A percentile compares a stretch with the other conserved stretches of the same genome.
Evolutionary conservation across 2,888 invertebrate species (phyloP).

Genomic region (Fragum whitleyi): DNA sequence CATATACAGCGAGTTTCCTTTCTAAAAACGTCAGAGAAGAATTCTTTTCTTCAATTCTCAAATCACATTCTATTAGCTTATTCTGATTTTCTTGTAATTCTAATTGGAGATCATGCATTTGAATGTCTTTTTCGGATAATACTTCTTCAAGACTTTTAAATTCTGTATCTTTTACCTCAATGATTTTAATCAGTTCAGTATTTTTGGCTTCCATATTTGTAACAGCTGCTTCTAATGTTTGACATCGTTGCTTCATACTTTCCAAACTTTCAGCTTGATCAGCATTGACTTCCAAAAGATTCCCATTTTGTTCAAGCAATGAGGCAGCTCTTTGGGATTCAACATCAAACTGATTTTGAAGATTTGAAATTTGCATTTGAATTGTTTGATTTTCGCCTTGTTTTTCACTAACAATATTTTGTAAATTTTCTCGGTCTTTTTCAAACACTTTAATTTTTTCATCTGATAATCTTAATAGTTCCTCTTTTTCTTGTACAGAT

Average conservation of each 20-base stretch:
- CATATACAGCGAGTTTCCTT: slow-evolving; percentile 12
- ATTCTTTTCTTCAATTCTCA: background rate
- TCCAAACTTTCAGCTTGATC: background rate
- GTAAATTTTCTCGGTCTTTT: background rate
- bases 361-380: background rate
- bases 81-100: background rate
- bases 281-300: background rate
- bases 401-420: background rate
- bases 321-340: background rate
- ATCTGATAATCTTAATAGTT: background rate
- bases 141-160: background rate
- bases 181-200: background rate
- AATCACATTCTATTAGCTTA: background rate
- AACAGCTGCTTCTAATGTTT: background rate
- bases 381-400: background rate
- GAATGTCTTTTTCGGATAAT: background rate
- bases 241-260: background rate
- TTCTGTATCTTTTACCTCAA: background rate
- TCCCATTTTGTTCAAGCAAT: background rate
- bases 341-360: background rate
- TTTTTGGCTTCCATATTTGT: background rate
- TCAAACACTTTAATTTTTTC: background rate
- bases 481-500: background rate
- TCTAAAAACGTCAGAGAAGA: background rate
- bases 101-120: background rate